A percentile compares a stretch with the other conserved stretches of the same genome.
Evolutionary conservation across 2,113 vertebrate genomes (phyloP).

Genomic region (Sturnira hondurensis): DNA sequence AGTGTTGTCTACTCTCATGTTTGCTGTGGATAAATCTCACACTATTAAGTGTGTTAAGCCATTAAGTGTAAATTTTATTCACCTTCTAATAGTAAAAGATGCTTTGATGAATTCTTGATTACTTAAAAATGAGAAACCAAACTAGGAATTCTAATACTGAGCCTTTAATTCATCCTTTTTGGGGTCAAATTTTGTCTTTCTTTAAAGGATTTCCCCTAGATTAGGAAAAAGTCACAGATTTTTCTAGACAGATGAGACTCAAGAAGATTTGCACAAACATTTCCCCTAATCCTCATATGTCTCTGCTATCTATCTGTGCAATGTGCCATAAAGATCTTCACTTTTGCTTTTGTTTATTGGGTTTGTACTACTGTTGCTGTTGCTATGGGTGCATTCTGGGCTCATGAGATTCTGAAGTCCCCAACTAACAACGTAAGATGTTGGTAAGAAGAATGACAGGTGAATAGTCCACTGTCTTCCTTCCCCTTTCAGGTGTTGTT

Average conservation of each 20-base stretch:
- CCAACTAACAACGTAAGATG: background rate
- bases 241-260: background rate
- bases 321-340: background rate
- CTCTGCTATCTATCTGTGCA: background rate
- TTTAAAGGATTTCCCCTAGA: background rate
- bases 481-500: background rate
- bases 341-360: background rate
- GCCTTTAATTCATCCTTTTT: background rate
- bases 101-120: background rate
- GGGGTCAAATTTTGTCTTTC: background rate
- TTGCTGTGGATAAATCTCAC: slow-evolving; percentile 62
- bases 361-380: background rate
- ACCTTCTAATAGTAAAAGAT: background rate
- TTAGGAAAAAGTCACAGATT: background rate
- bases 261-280: background rate
- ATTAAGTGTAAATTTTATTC: slow-evolving; percentile 62
- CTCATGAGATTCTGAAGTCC: background rate
- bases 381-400: background rate
- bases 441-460: background rate
- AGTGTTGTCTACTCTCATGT: slow-evolving; percentile 25
- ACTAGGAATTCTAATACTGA: background rate
- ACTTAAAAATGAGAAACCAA: slow-evolving; percentile 11
- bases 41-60: slow-evolving; percentile 58
- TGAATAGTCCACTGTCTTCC: background rate
- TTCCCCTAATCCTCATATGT: background rate